Conservation (phyloP, 2,797 vertebrate genomes). For the Sebastes flavidus region DNA sequence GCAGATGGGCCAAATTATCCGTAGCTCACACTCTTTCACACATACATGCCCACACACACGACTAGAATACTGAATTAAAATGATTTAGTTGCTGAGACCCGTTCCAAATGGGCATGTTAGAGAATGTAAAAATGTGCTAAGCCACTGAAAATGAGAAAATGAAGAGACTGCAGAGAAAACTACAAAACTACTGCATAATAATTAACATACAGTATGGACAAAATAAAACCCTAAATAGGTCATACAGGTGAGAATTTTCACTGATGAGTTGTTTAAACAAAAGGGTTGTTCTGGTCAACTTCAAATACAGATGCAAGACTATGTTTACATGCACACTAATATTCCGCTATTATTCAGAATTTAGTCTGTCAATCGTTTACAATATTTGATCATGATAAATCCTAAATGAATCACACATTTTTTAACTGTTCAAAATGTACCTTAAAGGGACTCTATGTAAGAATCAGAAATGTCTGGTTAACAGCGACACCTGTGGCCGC, state of each 20-base stretch:
- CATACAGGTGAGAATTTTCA: neutral
- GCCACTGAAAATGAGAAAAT: neutral
- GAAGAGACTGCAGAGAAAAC: neutral
- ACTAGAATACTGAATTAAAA: neutral
- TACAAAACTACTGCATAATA: neutral
- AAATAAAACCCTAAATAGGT: neutral
- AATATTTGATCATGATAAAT: no score
- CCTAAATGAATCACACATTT: no score
- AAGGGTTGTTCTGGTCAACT: neutral
- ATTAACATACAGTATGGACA: neutral
- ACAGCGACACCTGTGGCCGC: no score
- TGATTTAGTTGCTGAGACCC: neutral
- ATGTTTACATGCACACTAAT: neutral
- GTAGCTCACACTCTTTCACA: neutral
- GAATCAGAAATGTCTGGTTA: no score
- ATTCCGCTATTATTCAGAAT: neutral
- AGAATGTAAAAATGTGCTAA: neutral
- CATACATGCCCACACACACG: neutral
- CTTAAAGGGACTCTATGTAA: no score
- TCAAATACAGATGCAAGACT: neutral
- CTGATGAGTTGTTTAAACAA: neutral
- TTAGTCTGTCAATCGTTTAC: no score
- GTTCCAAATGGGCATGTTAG: neutral
- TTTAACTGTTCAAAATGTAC: no score
- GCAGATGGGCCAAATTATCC: constrained; percentile 48